Conservation (phyloP, 2,113 vertebrate species). For the Python bivittatus region DNA sequence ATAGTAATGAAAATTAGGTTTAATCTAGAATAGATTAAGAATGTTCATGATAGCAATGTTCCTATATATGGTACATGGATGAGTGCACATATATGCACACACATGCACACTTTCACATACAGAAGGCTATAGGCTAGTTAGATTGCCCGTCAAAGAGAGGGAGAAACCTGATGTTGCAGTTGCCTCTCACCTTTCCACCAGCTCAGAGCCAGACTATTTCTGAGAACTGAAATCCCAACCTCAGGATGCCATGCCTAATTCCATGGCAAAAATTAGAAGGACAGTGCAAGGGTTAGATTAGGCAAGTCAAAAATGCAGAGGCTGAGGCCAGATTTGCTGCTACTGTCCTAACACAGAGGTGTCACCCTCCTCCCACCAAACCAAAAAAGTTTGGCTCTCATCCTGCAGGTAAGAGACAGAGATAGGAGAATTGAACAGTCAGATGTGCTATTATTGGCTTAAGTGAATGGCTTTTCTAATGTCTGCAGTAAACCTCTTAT, state of each 20-base stretch:
- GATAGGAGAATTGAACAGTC: background rate
- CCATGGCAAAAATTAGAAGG: background rate
- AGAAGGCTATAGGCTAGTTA: background rate
- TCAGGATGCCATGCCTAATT: background rate
- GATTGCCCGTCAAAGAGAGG: background rate
- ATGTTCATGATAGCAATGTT: background rate
- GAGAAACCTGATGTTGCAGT: background rate
- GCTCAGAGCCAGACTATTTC: background rate
- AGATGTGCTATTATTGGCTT: background rate
- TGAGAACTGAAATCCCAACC: background rate
- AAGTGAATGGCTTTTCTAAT: background rate
- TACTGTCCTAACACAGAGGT: background rate
- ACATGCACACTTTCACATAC: background rate
- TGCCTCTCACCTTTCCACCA: background rate
- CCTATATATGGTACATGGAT: background rate
- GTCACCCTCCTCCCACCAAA: background rate
- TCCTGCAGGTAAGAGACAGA: background rate
- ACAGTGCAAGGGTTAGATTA: too few relatives aligned
- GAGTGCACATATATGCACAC: background rate
- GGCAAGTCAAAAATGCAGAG: too few relatives aligned
- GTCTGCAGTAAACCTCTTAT: background rate
- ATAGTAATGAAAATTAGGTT: constrained; percentile 22
- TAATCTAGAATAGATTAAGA: constrained; percentile 25
- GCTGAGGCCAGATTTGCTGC: background rate
- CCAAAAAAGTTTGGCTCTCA: background rate